Evolutionary conservation across 2,113 vertebrate genomes (phyloP).

Genomic region (Columba livia): DNA sequence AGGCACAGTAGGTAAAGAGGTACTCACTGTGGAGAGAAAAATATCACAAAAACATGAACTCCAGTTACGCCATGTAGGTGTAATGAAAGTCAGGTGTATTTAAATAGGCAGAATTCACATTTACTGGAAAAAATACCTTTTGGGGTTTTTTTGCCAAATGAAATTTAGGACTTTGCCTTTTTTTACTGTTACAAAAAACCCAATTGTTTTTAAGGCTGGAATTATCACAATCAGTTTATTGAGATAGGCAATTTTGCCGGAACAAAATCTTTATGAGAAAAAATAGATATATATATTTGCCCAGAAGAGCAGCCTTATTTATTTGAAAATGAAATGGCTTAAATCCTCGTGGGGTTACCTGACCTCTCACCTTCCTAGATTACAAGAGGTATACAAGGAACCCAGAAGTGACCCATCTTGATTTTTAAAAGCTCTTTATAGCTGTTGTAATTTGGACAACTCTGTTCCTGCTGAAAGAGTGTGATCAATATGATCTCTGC

Average conservation of each 20-base stretch:
- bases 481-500: neutral
- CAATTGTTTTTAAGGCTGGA: neutral
- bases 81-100: neutral
- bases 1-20: neutral
- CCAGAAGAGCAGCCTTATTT: neutral
- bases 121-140: neutral
- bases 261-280: neutral
- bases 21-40: neutral
- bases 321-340: neutral
- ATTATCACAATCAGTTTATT: neutral
- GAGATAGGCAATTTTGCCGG: neutral
- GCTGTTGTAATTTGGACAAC: neutral
- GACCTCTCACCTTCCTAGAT: neutral
- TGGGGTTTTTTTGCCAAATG: neutral
- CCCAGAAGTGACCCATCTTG: rapidly evolving
- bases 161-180: neutral
- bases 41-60: neutral
- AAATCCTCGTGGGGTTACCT: neutral
- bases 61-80: neutral
- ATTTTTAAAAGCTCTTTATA: neutral
- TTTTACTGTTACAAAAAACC: neutral
- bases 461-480: neutral
- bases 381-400: neutral
- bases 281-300: neutral
- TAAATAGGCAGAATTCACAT: neutral